Evolutionary conservation across 1,140 invertebrate genomes (phyloP), one percentile per base, ranked within the genome.

Genomic region (Globodera rostochiensis): DNA sequence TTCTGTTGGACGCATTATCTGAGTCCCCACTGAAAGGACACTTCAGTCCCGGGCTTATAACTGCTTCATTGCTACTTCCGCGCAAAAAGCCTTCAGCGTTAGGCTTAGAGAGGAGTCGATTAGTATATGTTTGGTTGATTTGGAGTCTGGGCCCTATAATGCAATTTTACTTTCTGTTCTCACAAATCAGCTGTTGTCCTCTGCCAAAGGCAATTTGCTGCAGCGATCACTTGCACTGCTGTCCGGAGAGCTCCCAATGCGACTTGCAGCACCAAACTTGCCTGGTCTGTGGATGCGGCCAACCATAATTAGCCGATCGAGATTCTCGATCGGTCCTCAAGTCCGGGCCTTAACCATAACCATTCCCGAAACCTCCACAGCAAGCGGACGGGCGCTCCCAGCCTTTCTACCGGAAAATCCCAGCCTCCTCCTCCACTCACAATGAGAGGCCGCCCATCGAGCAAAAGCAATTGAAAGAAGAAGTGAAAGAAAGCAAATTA

Each of bases 111-210:
- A 36, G 36, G 36, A 36, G 36, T 36, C 36, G 2, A 36, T 36
- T 36, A 3, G 36, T 36, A 36, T 25, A 25, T 25, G 25, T 25
- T 25, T 25, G 25, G 25, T 25, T 25, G 25, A 25, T 36, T 36
- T 36, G 36, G 36, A 36, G 36, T 36, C 36, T 36, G 36, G 36
- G 36, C 36, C 36, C 36, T 36, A 36, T 36, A 1, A 36, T 36
- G 36, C 36, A 36, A 36, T 36, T 36, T 36, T 36, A 36, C 36
- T 36, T 36, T 21, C n/a, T 7, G 57, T 90, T 85, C 3, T 36
- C 36, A 36, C 36, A 36, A 36, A 36, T 36, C 81, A 91, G 90
- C 67, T 92, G 91, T 77, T 91, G 91, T 85, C 91, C 90, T 11
- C 73, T 88, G 11, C 84, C 88, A 50, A 81, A 91, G 80, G 91